A percentile compares a stretch with the other conserved stretches of the same genome.
These are phyloP conservation scores for Hybognathus amarus DNA, from an alignment of 2,797 vertebrate genomes.

Conservation along the genomic window DNA sequence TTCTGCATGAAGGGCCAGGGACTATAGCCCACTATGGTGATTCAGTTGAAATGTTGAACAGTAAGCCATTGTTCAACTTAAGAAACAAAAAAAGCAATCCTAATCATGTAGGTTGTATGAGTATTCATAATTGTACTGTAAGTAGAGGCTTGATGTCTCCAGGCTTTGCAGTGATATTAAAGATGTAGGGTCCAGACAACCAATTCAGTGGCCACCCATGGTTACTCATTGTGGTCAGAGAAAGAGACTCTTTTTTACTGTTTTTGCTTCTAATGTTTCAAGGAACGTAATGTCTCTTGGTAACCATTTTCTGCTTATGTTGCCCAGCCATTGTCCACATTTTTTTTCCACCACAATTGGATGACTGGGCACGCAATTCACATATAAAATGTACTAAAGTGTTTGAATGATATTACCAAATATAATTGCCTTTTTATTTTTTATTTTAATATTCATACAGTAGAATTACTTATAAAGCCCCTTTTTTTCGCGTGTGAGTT, in stretches of 20 bases:
- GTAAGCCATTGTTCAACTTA: conserved; percentile 54
- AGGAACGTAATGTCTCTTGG: conserved; percentile 43
- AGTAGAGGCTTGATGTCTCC: conserved; percentile 45
- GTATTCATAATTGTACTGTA: conserved; percentile 54
- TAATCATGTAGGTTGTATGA: conserved; percentile 51
- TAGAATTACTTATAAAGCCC: neutral
- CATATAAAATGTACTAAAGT: neutral
- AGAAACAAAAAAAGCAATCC: conserved; percentile 38
- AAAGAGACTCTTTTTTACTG: conserved; percentile 37
- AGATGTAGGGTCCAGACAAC: conserved; percentile 45
- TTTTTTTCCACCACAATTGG: conserved; percentile 30
- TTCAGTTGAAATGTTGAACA: conserved; percentile 56
- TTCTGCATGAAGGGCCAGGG: conserved; percentile 55
- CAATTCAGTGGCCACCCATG: conserved; percentile 50
- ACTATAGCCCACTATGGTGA: conserved; percentile 49
- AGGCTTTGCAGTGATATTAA: conserved; percentile 50
- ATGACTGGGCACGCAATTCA: neutral
- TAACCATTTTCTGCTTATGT: conserved; percentile 51
- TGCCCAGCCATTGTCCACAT: conserved; percentile 42
- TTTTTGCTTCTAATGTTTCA: conserved; percentile 41
- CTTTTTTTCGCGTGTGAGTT: neutral
- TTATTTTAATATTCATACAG: neutral
- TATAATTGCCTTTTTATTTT: neutral
- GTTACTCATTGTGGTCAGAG: conserved; percentile 55
- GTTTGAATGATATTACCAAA: neutral